These are phyloP conservation scores for Montipora sp. DNA, from an alignment of 64 coral and sea anemone genomes.

Conservation along the genomic window DNA sequence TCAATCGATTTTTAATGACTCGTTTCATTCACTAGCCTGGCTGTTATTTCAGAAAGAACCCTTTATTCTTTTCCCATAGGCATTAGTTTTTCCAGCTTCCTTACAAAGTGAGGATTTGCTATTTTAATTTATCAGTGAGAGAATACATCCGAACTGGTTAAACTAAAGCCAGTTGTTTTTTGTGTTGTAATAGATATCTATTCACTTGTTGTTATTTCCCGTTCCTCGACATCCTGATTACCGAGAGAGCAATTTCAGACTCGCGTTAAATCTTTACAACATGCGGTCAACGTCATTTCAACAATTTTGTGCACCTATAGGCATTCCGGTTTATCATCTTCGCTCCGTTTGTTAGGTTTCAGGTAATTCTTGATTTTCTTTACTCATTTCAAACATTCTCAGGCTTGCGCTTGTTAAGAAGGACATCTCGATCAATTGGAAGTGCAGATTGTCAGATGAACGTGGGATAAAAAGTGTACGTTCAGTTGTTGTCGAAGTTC, in stretches of 20 bases:
- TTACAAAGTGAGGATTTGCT: not conserved
- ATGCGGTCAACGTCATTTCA: not conserved
- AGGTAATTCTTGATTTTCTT: not conserved
- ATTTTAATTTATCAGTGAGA: too few species aligned
- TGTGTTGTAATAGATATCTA: not conserved
- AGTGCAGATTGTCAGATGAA: not conserved
- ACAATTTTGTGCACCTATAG: not conserved
- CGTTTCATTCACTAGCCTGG: not conserved
- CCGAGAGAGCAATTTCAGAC: not conserved
- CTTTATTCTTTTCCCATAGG: too few species aligned
- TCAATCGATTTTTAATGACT: constrained; percentile 7
- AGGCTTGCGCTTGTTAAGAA: not conserved
- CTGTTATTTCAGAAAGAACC: not conserved
- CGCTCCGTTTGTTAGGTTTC: not conserved
- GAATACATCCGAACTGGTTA: too few species aligned
- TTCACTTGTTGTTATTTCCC: not conserved
- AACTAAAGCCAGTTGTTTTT: not conserved
- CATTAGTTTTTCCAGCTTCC: not conserved
- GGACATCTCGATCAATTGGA: not conserved
- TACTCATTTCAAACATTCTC: not conserved
- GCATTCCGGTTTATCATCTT: not conserved
- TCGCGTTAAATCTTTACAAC: not conserved
- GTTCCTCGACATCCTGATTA: not conserved
- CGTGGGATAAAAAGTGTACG: not conserved
- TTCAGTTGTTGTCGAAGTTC: not conserved